These are phyloP conservation scores for Athrips mouffetella DNA, from an alignment of 2,888 invertebrate species.

Conservation along the genomic window DNA sequence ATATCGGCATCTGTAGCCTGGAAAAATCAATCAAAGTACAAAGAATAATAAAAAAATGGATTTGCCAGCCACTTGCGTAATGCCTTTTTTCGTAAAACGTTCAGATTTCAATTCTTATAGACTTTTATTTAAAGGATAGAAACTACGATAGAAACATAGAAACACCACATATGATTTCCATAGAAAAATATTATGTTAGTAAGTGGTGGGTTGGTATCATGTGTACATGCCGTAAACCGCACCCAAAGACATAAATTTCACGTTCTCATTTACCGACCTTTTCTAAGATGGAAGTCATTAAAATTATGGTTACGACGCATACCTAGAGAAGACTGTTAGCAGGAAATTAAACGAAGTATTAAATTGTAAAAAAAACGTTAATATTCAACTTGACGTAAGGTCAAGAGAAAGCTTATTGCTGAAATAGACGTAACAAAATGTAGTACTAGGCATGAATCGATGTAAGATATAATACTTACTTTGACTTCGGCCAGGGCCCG, in stretches of 20 bases:
- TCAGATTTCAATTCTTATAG: too few relatives aligned
- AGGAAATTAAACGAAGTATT: too few relatives aligned
- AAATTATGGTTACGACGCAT: constrained; percentile 7
- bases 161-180: too few relatives aligned
- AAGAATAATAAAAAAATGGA: background rate
- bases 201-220: background rate
- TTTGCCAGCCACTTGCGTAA: background rate
- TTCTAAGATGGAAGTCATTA: constrained; percentile 1
- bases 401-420: too few relatives aligned
- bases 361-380: background rate
- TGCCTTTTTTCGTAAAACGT: too few relatives aligned
- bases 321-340: background rate
- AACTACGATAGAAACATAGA: too few relatives aligned
- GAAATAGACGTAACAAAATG: too few relatives aligned
- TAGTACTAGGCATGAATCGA: background rate
- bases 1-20: constrained; percentile 79
- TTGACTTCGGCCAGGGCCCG: constrained; percentile 61
- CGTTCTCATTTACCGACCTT: background rate
- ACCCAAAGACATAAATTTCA: constrained; percentile 1
- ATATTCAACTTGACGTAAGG: background rate
- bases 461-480: constrained; percentile 43
- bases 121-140: too few relatives aligned
- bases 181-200: too few relatives aligned
- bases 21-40: constrained; percentile 12
- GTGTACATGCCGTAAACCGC: background rate